phyloP scores from a whole-genome alignment of 2,113 vertebrate genomes.

The Passer montanus region DNA sequence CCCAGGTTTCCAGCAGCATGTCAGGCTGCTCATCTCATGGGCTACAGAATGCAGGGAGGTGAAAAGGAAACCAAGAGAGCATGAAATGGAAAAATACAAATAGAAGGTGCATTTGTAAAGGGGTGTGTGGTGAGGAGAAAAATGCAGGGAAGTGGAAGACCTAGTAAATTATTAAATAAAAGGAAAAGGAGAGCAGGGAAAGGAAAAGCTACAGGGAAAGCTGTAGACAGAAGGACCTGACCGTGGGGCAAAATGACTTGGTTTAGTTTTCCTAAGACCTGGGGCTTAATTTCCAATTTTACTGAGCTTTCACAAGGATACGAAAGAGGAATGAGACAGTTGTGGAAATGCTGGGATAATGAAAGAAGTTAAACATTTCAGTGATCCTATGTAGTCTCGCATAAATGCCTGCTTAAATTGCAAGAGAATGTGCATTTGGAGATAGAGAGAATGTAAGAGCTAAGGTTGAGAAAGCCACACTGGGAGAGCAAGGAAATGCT shows the following conservation, averaged over 20 bases:
- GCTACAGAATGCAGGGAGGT: neutral
- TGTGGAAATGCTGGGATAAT: neutral
- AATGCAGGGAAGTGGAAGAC: neutral
- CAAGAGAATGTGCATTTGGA: neutral
- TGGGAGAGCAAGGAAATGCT: neutral
- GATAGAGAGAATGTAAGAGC: neutral
- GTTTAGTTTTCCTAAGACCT: neutral
- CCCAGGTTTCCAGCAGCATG: neutral
- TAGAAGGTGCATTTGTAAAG: neutral
- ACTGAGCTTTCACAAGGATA: neutral
- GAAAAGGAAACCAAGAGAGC: neutral
- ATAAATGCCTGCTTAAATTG: neutral
- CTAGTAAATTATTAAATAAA: neutral
- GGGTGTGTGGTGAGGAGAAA: neutral
- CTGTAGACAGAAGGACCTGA: neutral
- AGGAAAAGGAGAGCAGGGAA: neutral
- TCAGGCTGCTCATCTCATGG: neutral
- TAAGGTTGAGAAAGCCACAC: neutral
- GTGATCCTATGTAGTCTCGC: neutral
- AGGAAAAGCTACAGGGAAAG: neutral
- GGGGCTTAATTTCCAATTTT: neutral
- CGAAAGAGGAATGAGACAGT: neutral
- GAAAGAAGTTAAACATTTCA: neutral
- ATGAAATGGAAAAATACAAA: neutral
- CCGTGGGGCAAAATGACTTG: neutral